phyloP scores from a whole-genome alignment of 2,888 invertebrate genomes.

The Trilocha varians region DNA sequence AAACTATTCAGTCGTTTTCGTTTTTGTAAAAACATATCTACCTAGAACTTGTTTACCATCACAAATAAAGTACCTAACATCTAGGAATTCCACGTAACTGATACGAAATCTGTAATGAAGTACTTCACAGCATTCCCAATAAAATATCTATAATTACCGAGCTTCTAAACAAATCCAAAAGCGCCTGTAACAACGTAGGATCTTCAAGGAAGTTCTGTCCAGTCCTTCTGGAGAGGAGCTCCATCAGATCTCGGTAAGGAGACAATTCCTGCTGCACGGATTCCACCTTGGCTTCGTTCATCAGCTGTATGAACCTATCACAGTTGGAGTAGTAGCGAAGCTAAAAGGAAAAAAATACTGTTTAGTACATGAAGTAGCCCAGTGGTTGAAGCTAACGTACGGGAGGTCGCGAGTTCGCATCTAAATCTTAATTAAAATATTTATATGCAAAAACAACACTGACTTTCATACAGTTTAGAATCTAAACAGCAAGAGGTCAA shows the following conservation, averaged over 20 bases:
- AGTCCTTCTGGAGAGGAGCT: slow-evolving; percentile 36
- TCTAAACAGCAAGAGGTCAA: too few species aligned
- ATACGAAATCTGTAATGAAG: too few species aligned
- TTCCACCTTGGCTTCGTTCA: slow-evolving; percentile 36
- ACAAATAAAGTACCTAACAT: not conserved
- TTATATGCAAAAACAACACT: too few species aligned
- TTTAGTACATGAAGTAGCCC: too few species aligned
- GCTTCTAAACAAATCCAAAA: slow-evolving; percentile 50
- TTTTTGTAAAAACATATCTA: too few species aligned
- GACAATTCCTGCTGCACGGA: slow-evolving; percentile 39
- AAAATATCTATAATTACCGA: slow-evolving; percentile 31
- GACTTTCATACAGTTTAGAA: too few species aligned
- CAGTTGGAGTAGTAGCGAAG: slow-evolving; percentile 63
- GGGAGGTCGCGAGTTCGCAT: too few species aligned
- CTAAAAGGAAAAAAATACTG: slow-evolving; percentile 22
- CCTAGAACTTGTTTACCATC: too few species aligned
- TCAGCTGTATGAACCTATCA: slow-evolving; percentile 33
- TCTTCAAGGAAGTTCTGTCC: slow-evolving; percentile 52
- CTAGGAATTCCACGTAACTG: not conserved
- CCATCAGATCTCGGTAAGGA: slow-evolving; percentile 41
- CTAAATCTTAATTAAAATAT: too few species aligned
- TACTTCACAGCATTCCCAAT: too few species aligned
- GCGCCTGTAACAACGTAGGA: slow-evolving; percentile 41
- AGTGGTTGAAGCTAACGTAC: too few species aligned
- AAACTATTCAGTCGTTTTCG: too few species aligned